phyloP scores from a whole-genome alignment of 2,797 vertebrate species.

The Platalea minor region DNA sequence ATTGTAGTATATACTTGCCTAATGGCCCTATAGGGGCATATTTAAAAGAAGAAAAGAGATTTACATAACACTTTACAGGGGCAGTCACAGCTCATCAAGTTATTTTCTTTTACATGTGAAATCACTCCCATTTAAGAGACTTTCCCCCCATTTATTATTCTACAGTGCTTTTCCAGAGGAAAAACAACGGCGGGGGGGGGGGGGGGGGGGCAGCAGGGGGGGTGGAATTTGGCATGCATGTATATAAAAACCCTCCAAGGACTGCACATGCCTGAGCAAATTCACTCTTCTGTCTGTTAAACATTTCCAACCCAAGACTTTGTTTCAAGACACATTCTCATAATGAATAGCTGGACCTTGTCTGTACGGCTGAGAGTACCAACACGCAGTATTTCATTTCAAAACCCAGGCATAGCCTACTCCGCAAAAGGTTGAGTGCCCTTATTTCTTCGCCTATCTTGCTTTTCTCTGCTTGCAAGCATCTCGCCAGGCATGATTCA shows the following conservation, averaged over 20 bases:
- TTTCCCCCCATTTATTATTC: neutral
- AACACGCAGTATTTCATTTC: neutral
- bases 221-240: neutral
- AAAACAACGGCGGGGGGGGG: neutral
- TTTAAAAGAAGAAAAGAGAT: constrained; percentile 28
- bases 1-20: neutral
- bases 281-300: constrained; percentile 4
- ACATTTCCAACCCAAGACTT: constrained; percentile 10
- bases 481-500: neutral
- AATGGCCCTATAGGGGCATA: neutral
- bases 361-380: constrained; percentile 1
- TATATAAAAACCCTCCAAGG: neutral
- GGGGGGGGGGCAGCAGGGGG: neutral
- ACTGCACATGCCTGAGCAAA: neutral
- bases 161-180: neutral
- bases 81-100: constrained; percentile 20
- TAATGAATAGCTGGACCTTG: constrained; percentile 50
- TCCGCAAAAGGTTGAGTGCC: neutral
- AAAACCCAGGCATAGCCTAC: constrained; percentile 17
- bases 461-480: neutral
- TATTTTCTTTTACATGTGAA: constrained; percentile 2
- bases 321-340: constrained; percentile 29
- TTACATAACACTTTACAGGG: constrained; percentile 26
- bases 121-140: neutral
- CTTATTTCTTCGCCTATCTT: neutral